Conservation (phyloP, 2,797 vertebrate species). For the Sphenodon punctatus region DNA sequence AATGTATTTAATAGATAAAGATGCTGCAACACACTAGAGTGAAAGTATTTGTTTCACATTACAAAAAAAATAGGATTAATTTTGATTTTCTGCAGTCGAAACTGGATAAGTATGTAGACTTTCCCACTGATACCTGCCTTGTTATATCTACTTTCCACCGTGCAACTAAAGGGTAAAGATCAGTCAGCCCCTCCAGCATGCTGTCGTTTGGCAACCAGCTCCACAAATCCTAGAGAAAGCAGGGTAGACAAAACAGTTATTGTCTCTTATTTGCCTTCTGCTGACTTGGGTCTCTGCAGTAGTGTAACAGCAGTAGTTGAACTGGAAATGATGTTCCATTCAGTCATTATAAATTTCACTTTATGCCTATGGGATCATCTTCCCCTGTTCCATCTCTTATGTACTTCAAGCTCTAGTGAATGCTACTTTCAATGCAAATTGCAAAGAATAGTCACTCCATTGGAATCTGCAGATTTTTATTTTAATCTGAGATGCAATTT, state of each 20-base stretch:
- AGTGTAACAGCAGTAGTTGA: constrained; percentile 10
- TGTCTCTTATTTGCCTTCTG: not conserved
- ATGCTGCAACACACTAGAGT: not conserved
- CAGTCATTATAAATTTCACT: not conserved
- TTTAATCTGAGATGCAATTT: constrained; percentile 81
- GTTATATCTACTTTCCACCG: not conserved
- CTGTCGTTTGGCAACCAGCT: accelerated
- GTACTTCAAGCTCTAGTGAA: constrained; percentile 62
- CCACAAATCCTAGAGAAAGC: accelerated
- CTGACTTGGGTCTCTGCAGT: not conserved
- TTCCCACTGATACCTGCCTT: accelerated
- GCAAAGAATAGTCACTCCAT: constrained; percentile 76
- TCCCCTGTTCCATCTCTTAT: constrained; percentile 55
- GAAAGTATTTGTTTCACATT: not conserved
- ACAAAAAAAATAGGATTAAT: not conserved
- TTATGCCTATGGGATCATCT: constrained; percentile 14
- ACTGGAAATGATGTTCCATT: not conserved
- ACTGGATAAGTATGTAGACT: not conserved
- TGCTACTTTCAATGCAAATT: constrained; percentile 81
- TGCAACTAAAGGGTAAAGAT: not conserved
- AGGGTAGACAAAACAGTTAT: not conserved
- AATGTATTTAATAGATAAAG: not conserved
- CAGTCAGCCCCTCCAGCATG: accelerated
- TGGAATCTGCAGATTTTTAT: constrained; percentile 80
- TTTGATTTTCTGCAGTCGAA: not conserved